A percentile compares a stretch with the other conserved stretches of the same genome.
These are phyloP conservation scores for Alloscopus bannaensis DNA, from an alignment of 2,888 invertebrate species.

Conservation along the genomic window DNA sequence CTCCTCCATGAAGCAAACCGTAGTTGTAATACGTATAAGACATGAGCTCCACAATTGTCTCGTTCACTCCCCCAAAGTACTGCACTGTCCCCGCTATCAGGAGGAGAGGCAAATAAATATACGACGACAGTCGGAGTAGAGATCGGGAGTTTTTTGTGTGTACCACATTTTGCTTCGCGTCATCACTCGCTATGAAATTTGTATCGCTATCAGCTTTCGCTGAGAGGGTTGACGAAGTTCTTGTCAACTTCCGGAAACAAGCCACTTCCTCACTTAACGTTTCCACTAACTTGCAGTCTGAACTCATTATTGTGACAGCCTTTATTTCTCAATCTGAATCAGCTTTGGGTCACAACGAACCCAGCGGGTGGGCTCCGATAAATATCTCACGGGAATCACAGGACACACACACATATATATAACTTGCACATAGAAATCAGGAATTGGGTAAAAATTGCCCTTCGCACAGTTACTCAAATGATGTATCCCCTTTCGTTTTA, in stretches of 20 bases:
- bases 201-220: neutral
- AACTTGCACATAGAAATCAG: no score
- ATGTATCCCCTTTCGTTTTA: no score
- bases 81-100: slow-evolving; percentile 46
- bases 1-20: slow-evolving; percentile 55
- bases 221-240: neutral
- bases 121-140: slow-evolving; percentile 31
- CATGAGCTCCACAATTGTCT: slow-evolving; percentile 55
- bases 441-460: no score
- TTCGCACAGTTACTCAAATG: no score
- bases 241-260: slow-evolving; percentile 22
- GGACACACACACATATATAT: no score
- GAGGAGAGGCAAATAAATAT: slow-evolving; percentile 57
- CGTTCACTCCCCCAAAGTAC: slow-evolving; percentile 66
- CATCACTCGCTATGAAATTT: neutral
- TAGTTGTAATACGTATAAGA: slow-evolving; percentile 54
- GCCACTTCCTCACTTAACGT: slow-evolving; percentile 54
- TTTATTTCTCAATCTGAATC: neutral
- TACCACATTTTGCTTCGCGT: neutral
- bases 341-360: no score
- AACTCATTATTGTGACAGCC: slow-evolving; percentile 38
- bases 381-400: no score
- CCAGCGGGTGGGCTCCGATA: no score
- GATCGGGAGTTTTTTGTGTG: slow-evolving; percentile 21
- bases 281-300: slow-evolving; percentile 54